A percentile compares a stretch with the other conserved stretches of the same genome.
These are phyloP conservation scores for Zaprionus ghesquierei DNA, from an alignment of 1,140 invertebrate genomes.

Conservation along the genomic window DNA sequence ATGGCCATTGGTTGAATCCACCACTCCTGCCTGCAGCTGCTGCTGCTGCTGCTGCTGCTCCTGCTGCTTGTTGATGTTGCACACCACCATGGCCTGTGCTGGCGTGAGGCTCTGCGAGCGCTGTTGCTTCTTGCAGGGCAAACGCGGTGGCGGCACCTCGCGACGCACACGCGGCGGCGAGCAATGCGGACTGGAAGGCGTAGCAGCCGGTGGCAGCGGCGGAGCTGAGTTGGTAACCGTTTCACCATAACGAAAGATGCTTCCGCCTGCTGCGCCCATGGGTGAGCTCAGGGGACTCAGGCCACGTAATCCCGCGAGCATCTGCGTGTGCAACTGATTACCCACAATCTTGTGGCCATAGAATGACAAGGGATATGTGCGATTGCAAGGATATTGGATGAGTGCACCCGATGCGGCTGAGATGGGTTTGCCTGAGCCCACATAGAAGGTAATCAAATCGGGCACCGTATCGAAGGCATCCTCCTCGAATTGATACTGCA, in stretches of 20 bases:
- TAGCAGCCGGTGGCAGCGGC: constrained; percentile 7
- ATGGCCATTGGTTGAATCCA: constrained; percentile 52
- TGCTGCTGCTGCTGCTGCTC: constrained; percentile 50
- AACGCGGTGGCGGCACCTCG: constrained; percentile 84
- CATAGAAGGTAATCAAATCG: constrained; percentile 96
- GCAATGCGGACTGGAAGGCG: constrained; percentile 55
- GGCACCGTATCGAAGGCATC: constrained; percentile 96
- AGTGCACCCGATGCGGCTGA: constrained; percentile 93
- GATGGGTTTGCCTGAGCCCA: constrained; percentile 93
- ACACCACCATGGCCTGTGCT: constrained; percentile 82
- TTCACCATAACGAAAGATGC: constrained; percentile 67
- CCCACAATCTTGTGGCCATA: constrained; percentile 82
- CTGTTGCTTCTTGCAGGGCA: constrained; percentile 88
- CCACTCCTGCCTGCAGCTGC: constrained; percentile 37
- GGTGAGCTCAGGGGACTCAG: constrained; percentile 77
- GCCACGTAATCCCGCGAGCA: constrained; percentile 70
- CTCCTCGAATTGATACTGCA: constrained; percentile 97
- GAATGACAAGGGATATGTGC: constrained; percentile 86
- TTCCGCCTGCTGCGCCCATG: constrained; percentile 38
- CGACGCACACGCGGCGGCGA: constrained; percentile 84
- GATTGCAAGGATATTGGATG: constrained; percentile 90
- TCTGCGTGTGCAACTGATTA: constrained; percentile 77
- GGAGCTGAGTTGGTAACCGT: background rate
- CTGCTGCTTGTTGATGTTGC: constrained; percentile 68
- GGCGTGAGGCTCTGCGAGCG: constrained; percentile 87